These are phyloP conservation scores for Lepus townsendii DNA, from an alignment of 2,797 vertebrate species.

Conservation along the genomic window DNA sequence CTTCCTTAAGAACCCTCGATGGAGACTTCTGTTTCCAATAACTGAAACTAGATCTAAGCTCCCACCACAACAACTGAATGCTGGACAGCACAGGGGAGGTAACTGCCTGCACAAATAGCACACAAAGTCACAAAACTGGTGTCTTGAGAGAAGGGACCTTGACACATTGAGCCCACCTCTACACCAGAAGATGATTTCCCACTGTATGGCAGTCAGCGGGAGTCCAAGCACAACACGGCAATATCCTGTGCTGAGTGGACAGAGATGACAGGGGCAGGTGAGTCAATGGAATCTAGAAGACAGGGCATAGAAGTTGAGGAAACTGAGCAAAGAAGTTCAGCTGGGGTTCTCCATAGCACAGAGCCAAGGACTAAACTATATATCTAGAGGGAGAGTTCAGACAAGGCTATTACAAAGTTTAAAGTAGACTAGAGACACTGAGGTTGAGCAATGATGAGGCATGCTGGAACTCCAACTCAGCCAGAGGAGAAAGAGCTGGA, in stretches of 20 bases:
- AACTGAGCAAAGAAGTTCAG: neutral
- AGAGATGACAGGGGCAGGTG: neutral
- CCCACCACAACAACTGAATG: slow-evolving; percentile 49
- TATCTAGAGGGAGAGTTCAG: neutral
- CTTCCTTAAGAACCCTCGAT: neutral
- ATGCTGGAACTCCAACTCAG: neutral
- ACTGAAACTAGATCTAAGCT: neutral
- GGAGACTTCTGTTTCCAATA: neutral
- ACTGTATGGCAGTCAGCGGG: neutral
- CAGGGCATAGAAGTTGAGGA: neutral
- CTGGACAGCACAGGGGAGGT: neutral
- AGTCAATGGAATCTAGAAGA: neutral
- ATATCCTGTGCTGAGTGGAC: neutral
- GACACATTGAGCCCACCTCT: neutral
- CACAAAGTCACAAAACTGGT: neutral
- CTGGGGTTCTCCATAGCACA: neutral
- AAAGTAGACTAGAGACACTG: neutral
- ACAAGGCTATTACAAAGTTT: neutral
- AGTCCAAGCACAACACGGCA: neutral
- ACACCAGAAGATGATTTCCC: neutral
- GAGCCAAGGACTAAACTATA: neutral
- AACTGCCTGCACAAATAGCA: slow-evolving; percentile 33
- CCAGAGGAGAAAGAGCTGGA: neutral
- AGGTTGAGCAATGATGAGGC: neutral
- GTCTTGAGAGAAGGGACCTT: slow-evolving; percentile 4